Conservation (phyloP, 92 coral and sea anemone species). For the Virgularia gustaviana region DNA sequence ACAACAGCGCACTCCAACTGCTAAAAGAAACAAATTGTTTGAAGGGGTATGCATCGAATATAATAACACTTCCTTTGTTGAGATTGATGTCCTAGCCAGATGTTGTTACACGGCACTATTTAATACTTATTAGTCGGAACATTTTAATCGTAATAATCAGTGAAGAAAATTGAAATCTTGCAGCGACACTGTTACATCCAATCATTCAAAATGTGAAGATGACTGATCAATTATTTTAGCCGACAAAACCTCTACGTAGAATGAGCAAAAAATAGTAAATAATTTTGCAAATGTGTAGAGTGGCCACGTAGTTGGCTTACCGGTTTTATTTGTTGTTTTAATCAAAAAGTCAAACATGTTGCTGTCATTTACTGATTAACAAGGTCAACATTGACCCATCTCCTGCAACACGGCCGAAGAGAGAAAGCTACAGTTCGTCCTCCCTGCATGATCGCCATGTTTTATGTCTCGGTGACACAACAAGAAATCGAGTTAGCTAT, state of each 20-base stretch:
- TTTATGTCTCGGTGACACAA: background rate
- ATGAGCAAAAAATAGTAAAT: background rate
- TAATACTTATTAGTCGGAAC: background rate
- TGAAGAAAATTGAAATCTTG: too few species aligned
- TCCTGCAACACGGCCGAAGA: too few species aligned
- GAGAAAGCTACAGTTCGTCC: background rate
- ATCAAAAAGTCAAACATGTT: slow-evolving; percentile 43
- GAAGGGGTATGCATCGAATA: slow-evolving; percentile 34
- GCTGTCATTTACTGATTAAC: slow-evolving; percentile 40
- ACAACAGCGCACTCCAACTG: slow-evolving; percentile 29
- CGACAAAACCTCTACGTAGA: too few species aligned
- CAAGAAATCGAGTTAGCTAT: too few species aligned
- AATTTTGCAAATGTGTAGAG: background rate
- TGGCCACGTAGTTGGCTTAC: slow-evolving; percentile 1
- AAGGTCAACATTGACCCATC: slow-evolving; percentile 35
- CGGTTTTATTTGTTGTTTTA: slow-evolving; percentile 36
- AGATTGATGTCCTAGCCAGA: slow-evolving; percentile 16
- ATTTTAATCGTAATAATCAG: too few species aligned
- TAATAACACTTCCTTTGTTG: slow-evolving; percentile 8
- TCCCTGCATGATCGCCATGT: background rate
- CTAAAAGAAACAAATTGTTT: slow-evolving; percentile 42
- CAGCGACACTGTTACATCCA: too few species aligned
- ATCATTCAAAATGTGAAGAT: too few species aligned
- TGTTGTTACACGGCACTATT: background rate
- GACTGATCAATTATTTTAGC: too few species aligned